A percentile compares a stretch with the other conserved stretches of the same genome.
Conservation (phyloP, 2,797 vertebrate genomes). For the Rhincodon typus region DNA sequence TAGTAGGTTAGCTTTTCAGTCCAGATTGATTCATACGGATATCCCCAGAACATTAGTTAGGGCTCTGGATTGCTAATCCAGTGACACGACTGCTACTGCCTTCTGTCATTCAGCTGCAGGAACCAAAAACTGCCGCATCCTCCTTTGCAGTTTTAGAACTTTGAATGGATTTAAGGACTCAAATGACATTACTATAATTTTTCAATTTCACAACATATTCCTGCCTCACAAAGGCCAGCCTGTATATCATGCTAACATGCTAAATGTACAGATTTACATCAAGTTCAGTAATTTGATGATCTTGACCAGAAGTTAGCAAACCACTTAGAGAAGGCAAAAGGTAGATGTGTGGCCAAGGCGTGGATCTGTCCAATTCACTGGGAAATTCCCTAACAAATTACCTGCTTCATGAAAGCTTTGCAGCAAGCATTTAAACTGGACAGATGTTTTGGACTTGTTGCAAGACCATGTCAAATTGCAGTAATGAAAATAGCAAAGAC, state of each 20-base stretch:
- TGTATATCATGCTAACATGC: not conserved
- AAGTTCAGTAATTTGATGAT: not conserved
- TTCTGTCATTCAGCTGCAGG: not conserved
- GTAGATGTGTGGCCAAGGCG: not conserved
- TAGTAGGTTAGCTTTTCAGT: too few species aligned
- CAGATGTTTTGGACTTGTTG: not conserved
- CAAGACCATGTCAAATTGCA: not conserved
- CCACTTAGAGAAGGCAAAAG: not conserved
- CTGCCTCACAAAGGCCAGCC: not conserved
- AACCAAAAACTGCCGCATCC: not conserved
- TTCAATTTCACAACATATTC: not conserved
- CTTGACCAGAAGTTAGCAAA: not conserved
- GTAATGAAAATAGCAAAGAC: not conserved
- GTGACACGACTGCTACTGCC: too few species aligned
- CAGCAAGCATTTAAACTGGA: not conserved
- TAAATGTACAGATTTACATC: not conserved
- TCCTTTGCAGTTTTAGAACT: not conserved
- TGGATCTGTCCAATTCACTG: not conserved
- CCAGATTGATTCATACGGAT: too few species aligned
- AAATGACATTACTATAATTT: not conserved
- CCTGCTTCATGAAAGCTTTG: not conserved
- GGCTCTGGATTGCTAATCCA: too few species aligned
- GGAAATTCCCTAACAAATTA: not conserved
- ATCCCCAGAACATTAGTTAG: too few species aligned
- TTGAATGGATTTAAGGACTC: not conserved